Percentiles rank a stretch among this genome's conserved stretches.
Conservation (phyloP, 2,113 vertebrate genomes). For the Phalacrocorax carbo region DNA sequence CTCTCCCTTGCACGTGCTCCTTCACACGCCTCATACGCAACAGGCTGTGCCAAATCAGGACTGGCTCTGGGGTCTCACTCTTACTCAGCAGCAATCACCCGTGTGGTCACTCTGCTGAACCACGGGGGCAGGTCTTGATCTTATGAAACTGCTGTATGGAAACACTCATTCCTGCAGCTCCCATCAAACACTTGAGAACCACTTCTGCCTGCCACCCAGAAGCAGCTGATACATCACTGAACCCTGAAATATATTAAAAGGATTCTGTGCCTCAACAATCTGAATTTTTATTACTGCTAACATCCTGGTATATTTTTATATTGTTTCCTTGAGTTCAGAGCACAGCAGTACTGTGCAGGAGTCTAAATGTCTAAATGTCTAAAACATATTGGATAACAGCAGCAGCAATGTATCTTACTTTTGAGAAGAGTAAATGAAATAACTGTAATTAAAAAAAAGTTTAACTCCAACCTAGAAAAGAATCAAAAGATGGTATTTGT, state of each 20-base stretch:
- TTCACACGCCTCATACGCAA: accelerated
- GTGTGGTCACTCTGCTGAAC: background rate
- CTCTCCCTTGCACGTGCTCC: accelerated
- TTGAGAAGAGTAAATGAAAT: background rate
- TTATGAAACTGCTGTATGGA: background rate
- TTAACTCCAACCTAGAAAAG: background rate
- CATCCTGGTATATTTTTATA: background rate
- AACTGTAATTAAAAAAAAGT: background rate
- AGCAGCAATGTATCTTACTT: background rate
- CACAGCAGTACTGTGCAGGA: background rate
- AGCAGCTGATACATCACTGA: background rate
- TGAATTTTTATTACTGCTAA: background rate
- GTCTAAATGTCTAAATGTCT: background rate
- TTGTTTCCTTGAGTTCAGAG: background rate
- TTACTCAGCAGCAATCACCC: background rate
- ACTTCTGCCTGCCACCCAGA: background rate
- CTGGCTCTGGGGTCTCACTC: background rate
- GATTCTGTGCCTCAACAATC: background rate
- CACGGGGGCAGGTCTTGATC: background rate
- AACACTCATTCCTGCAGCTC: background rate
- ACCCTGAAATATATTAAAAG: background rate
- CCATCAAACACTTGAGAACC: background rate
- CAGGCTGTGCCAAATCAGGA: background rate
- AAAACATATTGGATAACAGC: background rate
- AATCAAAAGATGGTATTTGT: background rate